phyloP scores from a whole-genome alignment of 2,113 vertebrate species.

The Myanophis thanlyinensis region DNA sequence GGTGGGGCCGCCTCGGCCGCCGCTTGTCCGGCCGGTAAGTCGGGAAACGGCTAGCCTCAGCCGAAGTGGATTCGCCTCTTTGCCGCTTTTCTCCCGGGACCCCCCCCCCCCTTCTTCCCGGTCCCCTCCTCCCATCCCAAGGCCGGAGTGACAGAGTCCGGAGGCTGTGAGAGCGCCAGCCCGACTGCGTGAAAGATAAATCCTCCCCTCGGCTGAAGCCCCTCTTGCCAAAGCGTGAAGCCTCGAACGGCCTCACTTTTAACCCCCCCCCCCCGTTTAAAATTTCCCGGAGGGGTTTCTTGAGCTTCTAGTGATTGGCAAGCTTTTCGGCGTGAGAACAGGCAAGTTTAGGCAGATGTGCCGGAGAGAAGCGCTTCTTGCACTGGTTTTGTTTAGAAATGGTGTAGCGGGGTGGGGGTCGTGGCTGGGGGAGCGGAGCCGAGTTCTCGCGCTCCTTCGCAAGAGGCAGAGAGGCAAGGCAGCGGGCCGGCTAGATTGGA shows the following conservation, averaged over 20 bases:
- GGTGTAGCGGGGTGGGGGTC: neutral
- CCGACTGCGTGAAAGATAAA: neutral
- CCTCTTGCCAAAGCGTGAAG: neutral
- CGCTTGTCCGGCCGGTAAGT: constrained; percentile 85
- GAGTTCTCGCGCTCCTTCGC: constrained; percentile 1
- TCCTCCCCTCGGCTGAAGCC: no score
- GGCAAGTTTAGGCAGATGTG: neutral
- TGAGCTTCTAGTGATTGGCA: neutral
- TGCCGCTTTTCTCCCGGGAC: neutral
- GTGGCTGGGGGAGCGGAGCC: constrained; percentile 4
- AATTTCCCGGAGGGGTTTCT: neutral
- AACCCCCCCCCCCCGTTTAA: neutral
- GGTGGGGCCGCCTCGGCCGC: constrained; percentile 53
- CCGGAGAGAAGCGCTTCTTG: no score
- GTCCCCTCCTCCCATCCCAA: neutral
- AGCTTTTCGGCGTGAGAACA: neutral
- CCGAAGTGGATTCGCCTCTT: neutral
- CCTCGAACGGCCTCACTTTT: neutral
- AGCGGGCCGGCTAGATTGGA: neutral
- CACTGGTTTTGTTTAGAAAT: neutral
- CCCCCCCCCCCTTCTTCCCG: no score
- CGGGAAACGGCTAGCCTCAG: neutral
- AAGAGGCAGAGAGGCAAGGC: constrained; percentile 17
- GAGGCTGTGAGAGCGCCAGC: neutral
- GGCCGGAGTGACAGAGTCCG: neutral